phyloP scores from a whole-genome alignment of 1,140 invertebrate species.

The Trichonephila clavata region DNA sequence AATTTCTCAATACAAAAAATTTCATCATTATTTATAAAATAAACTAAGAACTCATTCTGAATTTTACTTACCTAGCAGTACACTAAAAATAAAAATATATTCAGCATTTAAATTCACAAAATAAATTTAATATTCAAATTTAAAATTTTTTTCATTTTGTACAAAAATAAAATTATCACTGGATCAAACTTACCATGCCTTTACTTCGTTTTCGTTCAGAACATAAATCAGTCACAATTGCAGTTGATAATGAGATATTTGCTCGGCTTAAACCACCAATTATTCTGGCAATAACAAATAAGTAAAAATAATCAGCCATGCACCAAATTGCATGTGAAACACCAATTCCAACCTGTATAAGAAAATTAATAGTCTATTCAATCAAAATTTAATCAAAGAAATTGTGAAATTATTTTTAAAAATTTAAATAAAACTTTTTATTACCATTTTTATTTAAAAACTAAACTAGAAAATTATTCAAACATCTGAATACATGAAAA shows the following conservation, averaged over 20 bases:
- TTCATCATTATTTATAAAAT: too few relatives aligned
- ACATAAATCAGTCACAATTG: slow-evolving; percentile 96
- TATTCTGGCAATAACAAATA: slow-evolving; percentile 96
- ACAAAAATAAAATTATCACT: background rate
- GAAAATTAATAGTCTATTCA: background rate
- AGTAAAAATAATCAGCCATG: slow-evolving; percentile 90
- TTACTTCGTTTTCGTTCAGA: slow-evolving; percentile 89
- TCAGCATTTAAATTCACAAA: too few relatives aligned
- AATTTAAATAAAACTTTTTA: background rate
- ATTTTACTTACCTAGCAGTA: too few relatives aligned
- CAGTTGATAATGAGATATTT: slow-evolving; percentile 97
- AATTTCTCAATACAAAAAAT: too few relatives aligned
- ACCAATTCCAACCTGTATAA: slow-evolving; percentile 88
- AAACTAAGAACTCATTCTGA: too few relatives aligned
- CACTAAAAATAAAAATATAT: too few relatives aligned
- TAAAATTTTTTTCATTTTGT: background rate
- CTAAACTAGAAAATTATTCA: too few relatives aligned
- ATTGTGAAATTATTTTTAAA: background rate
- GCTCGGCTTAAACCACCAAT: slow-evolving; percentile 97
- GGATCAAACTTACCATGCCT: slow-evolving; percentile 90
- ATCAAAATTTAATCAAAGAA: background rate
- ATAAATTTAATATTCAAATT: too few relatives aligned
- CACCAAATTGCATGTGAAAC: slow-evolving; percentile 94
- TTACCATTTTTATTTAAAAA: too few relatives aligned
- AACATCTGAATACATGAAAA: too few relatives aligned